A percentile compares a stretch with the other conserved stretches of the same genome.
Evolutionary conservation across 2,113 vertebrate species (phyloP).

Genomic region (Sakesphorus luctuosus): DNA sequence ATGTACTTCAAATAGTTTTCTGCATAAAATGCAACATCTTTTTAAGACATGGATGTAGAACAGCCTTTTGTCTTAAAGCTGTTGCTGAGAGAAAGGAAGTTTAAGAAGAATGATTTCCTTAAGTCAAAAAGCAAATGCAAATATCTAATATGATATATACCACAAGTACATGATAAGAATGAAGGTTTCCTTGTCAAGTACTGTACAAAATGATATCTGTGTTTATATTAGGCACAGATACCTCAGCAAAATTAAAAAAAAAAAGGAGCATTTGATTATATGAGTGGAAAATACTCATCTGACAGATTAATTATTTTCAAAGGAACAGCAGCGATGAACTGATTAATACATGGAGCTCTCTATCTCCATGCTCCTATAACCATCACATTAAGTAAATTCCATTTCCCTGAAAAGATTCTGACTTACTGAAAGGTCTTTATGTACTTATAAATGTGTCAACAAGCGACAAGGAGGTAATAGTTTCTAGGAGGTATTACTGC

Average conservation of each 20-base stretch:
- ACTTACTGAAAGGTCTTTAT: conserved; percentile 46
- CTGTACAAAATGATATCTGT: not conserved
- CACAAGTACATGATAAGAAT: not conserved
- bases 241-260: not conserved
- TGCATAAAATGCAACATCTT: not conserved
- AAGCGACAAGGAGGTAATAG: not conserved
- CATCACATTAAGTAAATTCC: conserved; percentile 57
- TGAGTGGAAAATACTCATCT: conserved; percentile 25
- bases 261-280: not conserved
- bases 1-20: not conserved
- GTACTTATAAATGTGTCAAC: conserved; percentile 41
- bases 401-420: conserved; percentile 46
- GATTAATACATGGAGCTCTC: conserved; percentile 37
- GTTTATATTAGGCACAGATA: not conserved
- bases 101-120: not conserved
- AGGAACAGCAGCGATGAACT: conserved; percentile 27
- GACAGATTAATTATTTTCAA: conserved; percentile 61
- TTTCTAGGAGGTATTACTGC: conserved; percentile 4
- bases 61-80: not conserved
- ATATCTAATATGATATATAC: not conserved
- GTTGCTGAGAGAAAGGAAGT: not conserved
- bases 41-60: not conserved
- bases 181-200: not conserved
- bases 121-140: not conserved
- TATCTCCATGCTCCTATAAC: conserved; percentile 5